These are phyloP conservation scores for Philereme vetulata DNA, from an alignment of 2,888 invertebrate genomes.

Conservation along the genomic window DNA sequence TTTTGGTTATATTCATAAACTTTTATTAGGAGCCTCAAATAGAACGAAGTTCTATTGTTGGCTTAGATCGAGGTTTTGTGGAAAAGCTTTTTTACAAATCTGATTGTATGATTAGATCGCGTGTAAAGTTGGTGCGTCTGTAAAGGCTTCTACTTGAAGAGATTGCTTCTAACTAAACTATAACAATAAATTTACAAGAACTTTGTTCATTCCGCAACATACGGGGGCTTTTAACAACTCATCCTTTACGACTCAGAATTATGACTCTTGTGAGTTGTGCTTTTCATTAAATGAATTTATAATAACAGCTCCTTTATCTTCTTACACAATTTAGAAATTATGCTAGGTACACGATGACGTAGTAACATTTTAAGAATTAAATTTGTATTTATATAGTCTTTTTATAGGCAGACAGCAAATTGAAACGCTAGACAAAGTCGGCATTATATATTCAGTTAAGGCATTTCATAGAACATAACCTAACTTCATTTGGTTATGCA, in stretches of 20 bases:
- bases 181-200: slow-evolving; percentile 72
- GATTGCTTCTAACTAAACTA: slow-evolving; percentile 70
- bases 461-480: slow-evolving; percentile 5
- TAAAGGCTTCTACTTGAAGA: slow-evolving; percentile 44
- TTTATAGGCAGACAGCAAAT: not conserved
- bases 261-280: slow-evolving; percentile 50
- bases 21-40: too few species aligned
- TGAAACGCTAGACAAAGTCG: slow-evolving; percentile 5
- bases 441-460: slow-evolving; percentile 14
- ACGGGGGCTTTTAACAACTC: slow-evolving; percentile 62
- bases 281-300: slow-evolving; percentile 48
- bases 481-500: slow-evolving; percentile 10
- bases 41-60: too few species aligned
- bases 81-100: not conserved
- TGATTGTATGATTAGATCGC: slow-evolving; percentile 9
- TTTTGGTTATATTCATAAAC: too few species aligned
- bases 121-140: slow-evolving; percentile 14
- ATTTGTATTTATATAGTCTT: slow-evolving; percentile 19
- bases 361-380: not conserved
- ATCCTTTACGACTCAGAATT: slow-evolving; percentile 58
- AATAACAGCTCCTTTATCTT: slow-evolving; percentile 11
- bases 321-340: slow-evolving; percentile 5
- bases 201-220: slow-evolving; percentile 62
- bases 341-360: not conserved
- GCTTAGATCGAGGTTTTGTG: too few species aligned